Conservation (phyloP, 53 echinoderm and acorn worm species). For the Henricia sp. region DNA sequence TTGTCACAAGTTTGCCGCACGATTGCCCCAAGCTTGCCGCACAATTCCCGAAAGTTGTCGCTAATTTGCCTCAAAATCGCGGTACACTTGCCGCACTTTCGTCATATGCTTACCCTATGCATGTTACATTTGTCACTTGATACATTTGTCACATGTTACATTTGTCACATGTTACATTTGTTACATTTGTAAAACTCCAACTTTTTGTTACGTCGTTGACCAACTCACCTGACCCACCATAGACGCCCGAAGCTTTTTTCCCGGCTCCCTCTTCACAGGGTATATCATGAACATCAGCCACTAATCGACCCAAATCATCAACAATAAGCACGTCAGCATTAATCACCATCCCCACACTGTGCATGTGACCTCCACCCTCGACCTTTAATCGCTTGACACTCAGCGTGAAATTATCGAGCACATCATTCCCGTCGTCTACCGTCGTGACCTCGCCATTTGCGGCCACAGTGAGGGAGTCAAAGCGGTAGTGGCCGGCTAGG, state of each 20-base stretch:
- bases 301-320: slow-evolving; percentile 82
- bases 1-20: too few species aligned
- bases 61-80: too few species aligned
- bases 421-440: slow-evolving; percentile 60
- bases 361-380: slow-evolving; percentile 82
- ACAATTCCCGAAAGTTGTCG: too few species aligned
- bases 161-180: too few species aligned
- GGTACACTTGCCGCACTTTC: too few species aligned
- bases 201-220: too few species aligned
- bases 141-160: too few species aligned
- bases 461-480: slow-evolving; percentile 75
- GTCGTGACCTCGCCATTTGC: slow-evolving; percentile 81
- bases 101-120: too few species aligned
- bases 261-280: slow-evolving; percentile 76
- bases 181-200: too few species aligned
- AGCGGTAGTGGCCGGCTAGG: slow-evolving; percentile 81
- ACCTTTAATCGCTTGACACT: slow-evolving; percentile 65
- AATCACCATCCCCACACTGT: slow-evolving; percentile 61
- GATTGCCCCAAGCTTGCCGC: too few species aligned
- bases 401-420: slow-evolving; percentile 68
- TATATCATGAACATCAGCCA: slow-evolving; percentile 76
- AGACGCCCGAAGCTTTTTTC: slow-evolving; percentile 38
- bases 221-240: slow-evolving; percentile 80
- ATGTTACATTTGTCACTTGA: too few species aligned
- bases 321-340: slow-evolving; percentile 76